Conservation (phyloP, 2,888 invertebrate genomes). For the Drosophila antonietae region DNA sequence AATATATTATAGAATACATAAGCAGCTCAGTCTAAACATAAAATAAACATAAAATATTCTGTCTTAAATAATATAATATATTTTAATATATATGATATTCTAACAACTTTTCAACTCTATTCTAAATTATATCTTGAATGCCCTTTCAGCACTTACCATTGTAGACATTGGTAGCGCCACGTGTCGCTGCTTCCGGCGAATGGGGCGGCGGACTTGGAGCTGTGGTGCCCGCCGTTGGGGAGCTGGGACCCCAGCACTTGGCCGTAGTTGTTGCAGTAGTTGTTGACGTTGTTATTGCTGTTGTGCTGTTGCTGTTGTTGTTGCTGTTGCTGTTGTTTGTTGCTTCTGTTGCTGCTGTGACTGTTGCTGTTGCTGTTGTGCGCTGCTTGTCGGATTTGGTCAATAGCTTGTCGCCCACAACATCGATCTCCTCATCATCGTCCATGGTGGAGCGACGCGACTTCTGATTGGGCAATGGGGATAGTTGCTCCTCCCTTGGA, state of each 20-base stretch:
- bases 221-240: conserved; percentile 91
- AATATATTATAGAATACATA: too few relatives aligned
- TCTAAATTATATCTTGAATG: neutral
- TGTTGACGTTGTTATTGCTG: conserved; percentile 51
- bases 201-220: conserved; percentile 90
- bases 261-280: conserved; percentile 82
- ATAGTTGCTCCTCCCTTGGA: conserved; percentile 60
- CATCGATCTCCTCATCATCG: conserved; percentile 94
- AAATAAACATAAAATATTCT: too few relatives aligned
- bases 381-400: conserved; percentile 86
- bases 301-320: conserved; percentile 34
- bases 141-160: conserved; percentile 87
- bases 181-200: conserved; percentile 87
- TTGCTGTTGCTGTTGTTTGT: conserved; percentile 37
- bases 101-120: neutral
- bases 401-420: conserved; percentile 89
- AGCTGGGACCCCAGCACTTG: conserved; percentile 90
- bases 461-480: conserved; percentile 77
- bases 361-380: conserved; percentile 51
- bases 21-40: too few relatives aligned
- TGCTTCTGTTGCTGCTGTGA: conserved; percentile 57
- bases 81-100: neutral
- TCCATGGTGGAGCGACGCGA: conserved; percentile 86
- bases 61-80: too few relatives aligned
- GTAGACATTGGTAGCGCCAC: conserved; percentile 89